phyloP scores from a whole-genome alignment of 2,888 invertebrate genomes.

The Apamea sordens region DNA sequence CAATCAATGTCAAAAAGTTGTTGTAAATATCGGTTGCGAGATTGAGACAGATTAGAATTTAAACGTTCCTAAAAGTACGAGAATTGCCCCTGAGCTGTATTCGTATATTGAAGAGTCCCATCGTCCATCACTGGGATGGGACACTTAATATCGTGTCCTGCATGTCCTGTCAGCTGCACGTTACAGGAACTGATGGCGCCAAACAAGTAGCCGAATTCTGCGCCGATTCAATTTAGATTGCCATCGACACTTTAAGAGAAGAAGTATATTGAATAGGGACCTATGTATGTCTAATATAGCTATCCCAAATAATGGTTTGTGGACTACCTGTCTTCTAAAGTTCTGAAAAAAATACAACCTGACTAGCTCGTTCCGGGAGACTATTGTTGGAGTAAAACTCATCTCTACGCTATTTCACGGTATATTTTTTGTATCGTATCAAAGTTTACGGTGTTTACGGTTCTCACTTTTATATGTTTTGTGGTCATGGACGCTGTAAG shows the following conservation, averaged over 20 bases:
- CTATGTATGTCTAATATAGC: neutral
- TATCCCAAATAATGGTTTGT: neutral
- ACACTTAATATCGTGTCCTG: neutral
- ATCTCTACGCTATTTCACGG: slow-evolving; percentile 9
- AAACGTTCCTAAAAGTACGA: neutral
- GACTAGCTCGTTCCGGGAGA: neutral
- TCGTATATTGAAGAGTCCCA: neutral
- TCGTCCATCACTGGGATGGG: neutral
- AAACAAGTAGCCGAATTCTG: neutral
- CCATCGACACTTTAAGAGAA: neutral
- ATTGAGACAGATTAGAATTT: neutral
- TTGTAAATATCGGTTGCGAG: neutral
- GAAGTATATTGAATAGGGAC: too few relatives aligned
- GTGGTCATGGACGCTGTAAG: slow-evolving; percentile 32
- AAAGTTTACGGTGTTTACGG: slow-evolving; percentile 24
- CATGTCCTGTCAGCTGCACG: neutral
- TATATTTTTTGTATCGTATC: slow-evolving; percentile 19
- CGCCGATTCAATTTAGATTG: neutral
- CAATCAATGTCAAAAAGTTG: neutral
- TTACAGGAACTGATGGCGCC: neutral
- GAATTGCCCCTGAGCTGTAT: neutral
- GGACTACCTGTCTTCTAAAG: neutral
- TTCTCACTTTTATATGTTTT: slow-evolving; percentile 20
- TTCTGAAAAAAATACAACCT: neutral
- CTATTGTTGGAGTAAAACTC: slow-evolving; percentile 18